Evolutionary conservation across 1,140 invertebrate species (phyloP).

Genomic region (Euborellia annulipes): DNA sequence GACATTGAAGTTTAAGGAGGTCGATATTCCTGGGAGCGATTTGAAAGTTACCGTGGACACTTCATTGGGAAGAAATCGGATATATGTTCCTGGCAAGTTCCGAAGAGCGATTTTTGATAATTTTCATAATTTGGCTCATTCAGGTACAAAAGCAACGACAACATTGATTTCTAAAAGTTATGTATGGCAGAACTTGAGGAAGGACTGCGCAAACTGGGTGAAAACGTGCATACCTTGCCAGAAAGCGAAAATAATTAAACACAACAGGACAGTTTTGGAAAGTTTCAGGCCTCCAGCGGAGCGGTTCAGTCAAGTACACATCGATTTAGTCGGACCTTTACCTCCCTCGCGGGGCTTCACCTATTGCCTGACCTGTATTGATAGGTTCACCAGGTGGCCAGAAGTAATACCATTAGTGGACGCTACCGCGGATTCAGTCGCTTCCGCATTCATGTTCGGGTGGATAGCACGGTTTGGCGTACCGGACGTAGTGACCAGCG

Average conservation of each 20-base stretch:
- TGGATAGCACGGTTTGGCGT: slow-evolving; percentile 8
- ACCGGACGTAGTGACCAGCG: slow-evolving; percentile 6
- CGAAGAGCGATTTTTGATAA: too few species aligned
- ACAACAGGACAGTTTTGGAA: slow-evolving; percentile 3
- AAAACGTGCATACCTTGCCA: slow-evolving; percentile 15
- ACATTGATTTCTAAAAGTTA: neutral
- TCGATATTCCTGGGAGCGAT: too few species aligned
- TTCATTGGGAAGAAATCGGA: too few species aligned
- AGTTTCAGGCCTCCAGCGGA: neutral
- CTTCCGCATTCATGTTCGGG: slow-evolving; percentile 15
- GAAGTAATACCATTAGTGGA: slow-evolving; percentile 28
- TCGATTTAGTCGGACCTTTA: slow-evolving; percentile 31
- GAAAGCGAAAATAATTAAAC: slow-evolving; percentile 14
- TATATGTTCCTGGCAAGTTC: too few species aligned
- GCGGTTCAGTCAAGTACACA: slow-evolving; percentile 28
- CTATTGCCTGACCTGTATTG: slow-evolving; percentile 29
- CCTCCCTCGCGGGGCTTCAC: slow-evolving; percentile 19
- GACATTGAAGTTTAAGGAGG: too few species aligned
- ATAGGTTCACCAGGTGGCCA: slow-evolving; percentile 29
- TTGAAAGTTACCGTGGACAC: too few species aligned
- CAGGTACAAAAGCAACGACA: too few species aligned
- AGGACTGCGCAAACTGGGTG: slow-evolving; percentile 10
- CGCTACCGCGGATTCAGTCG: slow-evolving; percentile 18
- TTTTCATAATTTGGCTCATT: too few species aligned
- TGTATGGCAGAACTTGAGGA: slow-evolving; percentile 10